Base-by-base conservation (phyloP, 2,888 invertebrate species). In the Phorcus lineatus region DNA sequence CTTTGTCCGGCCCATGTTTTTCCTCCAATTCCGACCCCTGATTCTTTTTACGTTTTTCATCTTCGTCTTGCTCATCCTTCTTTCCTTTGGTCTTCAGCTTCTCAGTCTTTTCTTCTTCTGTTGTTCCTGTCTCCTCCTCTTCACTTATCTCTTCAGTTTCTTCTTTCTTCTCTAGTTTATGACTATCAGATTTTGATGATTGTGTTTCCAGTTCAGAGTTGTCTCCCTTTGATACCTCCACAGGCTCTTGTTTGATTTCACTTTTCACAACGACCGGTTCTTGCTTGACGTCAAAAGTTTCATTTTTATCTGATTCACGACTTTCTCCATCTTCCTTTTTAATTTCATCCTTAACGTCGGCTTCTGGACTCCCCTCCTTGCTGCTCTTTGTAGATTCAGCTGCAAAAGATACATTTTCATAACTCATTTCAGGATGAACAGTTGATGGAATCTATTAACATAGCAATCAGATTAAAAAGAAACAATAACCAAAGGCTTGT, bases 1-100 rank as follows among this genome's bases (percentile, higher is more conserved):
- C 90, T 67, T 31, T 85, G 77, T 91, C 91, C 1, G 94, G 95
- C 92, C 97, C 77, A 47, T 74, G 28, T 16, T 70, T 67, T 24
- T 54, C 31, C 31, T 31, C 40, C 47, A 67, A 11, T 31, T 66
- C 40, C 24, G 19, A 16, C n/a, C 47, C 52, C 67, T 62, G 22
- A 47, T 47, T 47, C 13, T 47, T 47, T 4, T 47, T 47, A 13
- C 9, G 11, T 11, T 47, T 47, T 22, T 19, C 13, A 22, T 74
- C 74, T 47, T 47, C 24, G 6, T 47, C 13, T 47, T 13, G 11
- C 1, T 47, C 13, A 6, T 47, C 47, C 13, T 7, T 36, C 36
- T 47, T 74, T 31, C 22, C 47, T 52, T 74, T 74, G 13, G n/a
- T 74, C 52, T 67, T 31, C 75, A n/a, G 11, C 47, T 47, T 13